phyloP scores from a whole-genome alignment of 1,140 invertebrate species.

The Drosophila bocki region DNA sequence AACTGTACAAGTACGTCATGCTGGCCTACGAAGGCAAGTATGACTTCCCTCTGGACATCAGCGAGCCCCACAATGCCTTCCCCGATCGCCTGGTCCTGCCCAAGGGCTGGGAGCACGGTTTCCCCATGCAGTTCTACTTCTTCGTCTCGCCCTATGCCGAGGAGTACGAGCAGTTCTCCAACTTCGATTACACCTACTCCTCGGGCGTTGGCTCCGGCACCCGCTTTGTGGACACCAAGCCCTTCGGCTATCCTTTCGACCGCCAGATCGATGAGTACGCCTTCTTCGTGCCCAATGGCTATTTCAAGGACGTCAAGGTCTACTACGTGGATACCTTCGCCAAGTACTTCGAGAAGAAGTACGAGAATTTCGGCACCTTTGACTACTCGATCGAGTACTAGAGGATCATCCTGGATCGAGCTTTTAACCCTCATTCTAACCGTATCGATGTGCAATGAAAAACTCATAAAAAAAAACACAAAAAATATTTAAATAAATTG shows the following conservation, averaged over 20 bases:
- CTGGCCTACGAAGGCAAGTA: conserved; percentile 85
- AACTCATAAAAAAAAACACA: conserved; percentile 54
- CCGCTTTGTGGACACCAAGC: conserved; percentile 71
- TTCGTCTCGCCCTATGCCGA: conserved; percentile 84
- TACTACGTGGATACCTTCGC: conserved; percentile 85
- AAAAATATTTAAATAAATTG: conserved; percentile 8
- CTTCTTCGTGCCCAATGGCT: conserved; percentile 83
- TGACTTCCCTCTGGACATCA: conserved; percentile 86
- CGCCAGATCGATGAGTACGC: conserved; percentile 79
- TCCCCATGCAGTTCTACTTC: conserved; percentile 88
- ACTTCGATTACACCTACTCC: conserved; percentile 64
- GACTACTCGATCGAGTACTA: conserved; percentile 68
- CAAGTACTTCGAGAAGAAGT: conserved; percentile 75
- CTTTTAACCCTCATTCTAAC: conserved; percentile 30
- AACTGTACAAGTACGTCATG: conserved; percentile 87
- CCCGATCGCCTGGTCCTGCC: conserved; percentile 87
- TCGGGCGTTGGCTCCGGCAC: conserved; percentile 72
- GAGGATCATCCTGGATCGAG: conserved; percentile 30
- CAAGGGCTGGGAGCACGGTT: conserved; percentile 87
- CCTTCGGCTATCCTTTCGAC: conserved; percentile 85
- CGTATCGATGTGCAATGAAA: conserved; percentile 35
- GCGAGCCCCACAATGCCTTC: conserved; percentile 86
- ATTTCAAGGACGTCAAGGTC: conserved; percentile 84
- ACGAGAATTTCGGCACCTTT: conserved; percentile 65
- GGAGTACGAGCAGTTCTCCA: conserved; percentile 74